Conservation (phyloP, 2,797 vertebrate genomes). For the Petrocephalus sullivani region DNA sequence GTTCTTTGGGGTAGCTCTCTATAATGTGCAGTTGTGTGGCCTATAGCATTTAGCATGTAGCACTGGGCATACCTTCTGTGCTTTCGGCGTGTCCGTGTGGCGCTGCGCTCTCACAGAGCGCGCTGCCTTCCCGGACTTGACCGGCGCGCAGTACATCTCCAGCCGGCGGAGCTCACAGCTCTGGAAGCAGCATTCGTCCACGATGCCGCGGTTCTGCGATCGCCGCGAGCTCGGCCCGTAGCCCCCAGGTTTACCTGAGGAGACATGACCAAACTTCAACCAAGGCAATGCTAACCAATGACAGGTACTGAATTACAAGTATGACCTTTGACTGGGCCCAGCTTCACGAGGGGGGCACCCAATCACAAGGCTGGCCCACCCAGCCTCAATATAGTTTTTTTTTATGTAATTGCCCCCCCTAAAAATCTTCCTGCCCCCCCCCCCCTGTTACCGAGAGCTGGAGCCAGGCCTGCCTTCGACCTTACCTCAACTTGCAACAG, state of each 20-base stretch:
- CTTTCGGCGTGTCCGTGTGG: constrained; percentile 88
- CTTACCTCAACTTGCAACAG: background rate
- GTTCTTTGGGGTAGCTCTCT: background rate
- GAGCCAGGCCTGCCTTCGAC: background rate
- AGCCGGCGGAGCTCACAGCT: constrained; percentile 92
- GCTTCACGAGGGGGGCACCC: too few relatives aligned
- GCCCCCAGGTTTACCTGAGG: constrained; percentile 88
- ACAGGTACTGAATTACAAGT: background rate
- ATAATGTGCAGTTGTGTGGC: background rate
- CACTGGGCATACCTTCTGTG: constrained; percentile 75
- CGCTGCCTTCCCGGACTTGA: constrained; percentile 81
- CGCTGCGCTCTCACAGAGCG: constrained; percentile 88
- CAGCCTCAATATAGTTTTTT: too few relatives aligned
- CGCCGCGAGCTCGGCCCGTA: constrained; percentile 85
- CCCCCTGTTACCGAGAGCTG: too few relatives aligned
- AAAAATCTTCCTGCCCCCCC: too few relatives aligned
- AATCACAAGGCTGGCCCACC: too few relatives aligned
- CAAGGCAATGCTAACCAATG: background rate
- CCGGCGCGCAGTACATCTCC: constrained; percentile 97
- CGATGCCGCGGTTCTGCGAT: constrained; percentile 84
- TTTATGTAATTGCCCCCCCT: too few relatives aligned
- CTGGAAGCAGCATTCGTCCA: constrained; percentile 99
- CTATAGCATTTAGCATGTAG: background rate
- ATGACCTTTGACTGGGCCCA: background rate
- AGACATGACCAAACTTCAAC: background rate